Evolutionary conservation across 2,113 vertebrate genomes (phyloP), one percentile per base, ranked within the genome.

Genomic region (Opisthocomus hoazin): DNA sequence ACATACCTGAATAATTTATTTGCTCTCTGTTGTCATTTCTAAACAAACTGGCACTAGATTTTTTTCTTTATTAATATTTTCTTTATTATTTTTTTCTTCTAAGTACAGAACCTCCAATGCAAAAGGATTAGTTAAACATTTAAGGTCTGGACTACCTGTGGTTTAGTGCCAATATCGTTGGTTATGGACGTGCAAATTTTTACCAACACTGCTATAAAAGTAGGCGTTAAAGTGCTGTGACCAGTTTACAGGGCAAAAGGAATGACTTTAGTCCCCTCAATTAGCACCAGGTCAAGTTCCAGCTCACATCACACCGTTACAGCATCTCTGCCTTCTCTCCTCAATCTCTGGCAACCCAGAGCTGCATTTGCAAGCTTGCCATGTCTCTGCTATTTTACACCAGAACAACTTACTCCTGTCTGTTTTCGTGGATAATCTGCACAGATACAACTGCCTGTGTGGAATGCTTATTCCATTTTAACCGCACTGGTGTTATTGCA

Each of bases 101-200:
- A 46, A 41, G 8, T 27, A 41, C 34, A 15, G 19, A 53, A 1
- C 14, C 23, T 51, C 17, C 54, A 45, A 7, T 0, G 2, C 12
- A 20, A 71, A 69, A 54, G 11, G 13, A 68, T 87, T 15, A 79
- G n/a, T 9, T 30, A 11, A 56, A 19, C 10, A n/a, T 41, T 84
- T 61, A 30, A 91, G 9, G 22, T 32, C 50, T 76, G 74, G 24
- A 32, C 15, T 71, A 12, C 26, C 12, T 37, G 14, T 39, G 36
- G 2, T 7, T 90, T 90, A 45, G 14, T 19, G 79, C 36, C 75
- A 45, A 5, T 23, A 34, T 30, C 0, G 0, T 15, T 24, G 34
- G 15, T 32, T 76, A 36, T 10, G 22, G 53, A 29, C 61, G 65
- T 61, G 36, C 70, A 41, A 22, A 37, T 29, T 91, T 90, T 51